phyloP scores from a whole-genome alignment of 2,113 vertebrate genomes.

The Neomonachus schauinslandi region DNA sequence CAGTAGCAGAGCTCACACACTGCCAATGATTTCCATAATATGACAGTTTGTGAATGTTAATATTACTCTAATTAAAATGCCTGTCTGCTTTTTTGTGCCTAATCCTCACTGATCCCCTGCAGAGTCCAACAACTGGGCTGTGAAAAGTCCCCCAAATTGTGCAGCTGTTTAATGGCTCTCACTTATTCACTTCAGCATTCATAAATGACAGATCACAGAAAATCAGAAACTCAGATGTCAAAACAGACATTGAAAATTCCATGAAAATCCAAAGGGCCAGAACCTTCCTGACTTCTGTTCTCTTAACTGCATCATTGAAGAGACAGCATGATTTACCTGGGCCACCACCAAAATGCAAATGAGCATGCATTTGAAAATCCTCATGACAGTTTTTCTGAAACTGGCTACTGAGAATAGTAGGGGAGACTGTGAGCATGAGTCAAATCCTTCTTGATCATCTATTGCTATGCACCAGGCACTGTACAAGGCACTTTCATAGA shows the following conservation, averaged over 20 bases:
- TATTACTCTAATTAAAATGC: constrained; percentile 69
- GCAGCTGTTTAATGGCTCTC: constrained; percentile 57
- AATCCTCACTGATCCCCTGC: constrained; percentile 43
- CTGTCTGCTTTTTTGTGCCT: constrained; percentile 35
- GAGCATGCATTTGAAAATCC: constrained; percentile 31
- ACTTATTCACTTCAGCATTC: constrained; percentile 47
- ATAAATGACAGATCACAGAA: constrained; percentile 59
- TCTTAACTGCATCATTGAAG: constrained; percentile 39
- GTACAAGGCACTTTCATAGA: neutral
- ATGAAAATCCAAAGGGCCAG: constrained; percentile 43
- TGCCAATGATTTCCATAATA: constrained; percentile 40
- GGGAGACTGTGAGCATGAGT: neutral
- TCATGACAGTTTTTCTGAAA: constrained; percentile 13
- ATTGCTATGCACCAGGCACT: neutral
- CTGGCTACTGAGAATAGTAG: neutral
- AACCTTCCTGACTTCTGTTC: constrained; percentile 51
- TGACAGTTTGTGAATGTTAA: constrained; percentile 65
- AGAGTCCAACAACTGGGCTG: constrained; percentile 1
- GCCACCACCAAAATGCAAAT: constrained; percentile 55
- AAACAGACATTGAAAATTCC: constrained; percentile 50
- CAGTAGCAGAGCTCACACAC: neutral
- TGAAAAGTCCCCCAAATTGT: constrained; percentile 57
- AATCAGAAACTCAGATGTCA: constrained; percentile 54
- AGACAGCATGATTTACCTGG: constrained; percentile 28
- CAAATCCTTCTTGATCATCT: neutral